Conservation (phyloP, 2,888 invertebrate genomes). For the Cheilosia scutellata region DNA sequence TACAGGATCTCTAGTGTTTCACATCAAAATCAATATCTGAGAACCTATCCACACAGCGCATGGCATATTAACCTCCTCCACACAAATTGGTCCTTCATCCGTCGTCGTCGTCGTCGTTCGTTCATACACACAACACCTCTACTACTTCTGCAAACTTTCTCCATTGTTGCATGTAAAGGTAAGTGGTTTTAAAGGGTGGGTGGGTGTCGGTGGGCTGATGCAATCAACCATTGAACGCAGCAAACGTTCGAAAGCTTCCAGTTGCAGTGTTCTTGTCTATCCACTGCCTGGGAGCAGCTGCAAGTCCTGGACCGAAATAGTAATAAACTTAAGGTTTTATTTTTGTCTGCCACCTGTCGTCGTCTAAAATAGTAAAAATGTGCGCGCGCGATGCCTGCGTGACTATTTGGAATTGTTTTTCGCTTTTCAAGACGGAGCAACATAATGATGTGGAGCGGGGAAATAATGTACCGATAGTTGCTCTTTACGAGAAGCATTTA, state of each 20-base stretch:
- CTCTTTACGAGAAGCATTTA: conserved; percentile 38
- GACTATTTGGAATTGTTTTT: conserved; percentile 37
- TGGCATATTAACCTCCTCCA: conserved; percentile 73
- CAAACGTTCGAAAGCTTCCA: conserved; percentile 37
- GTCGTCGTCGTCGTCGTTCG: conserved; percentile 31
- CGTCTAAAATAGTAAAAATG: conserved; percentile 47
- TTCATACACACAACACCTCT: conserved; percentile 32
- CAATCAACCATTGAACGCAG: conserved; percentile 16
- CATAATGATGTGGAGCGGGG: background rate
- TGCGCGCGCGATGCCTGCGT: conserved; percentile 34
- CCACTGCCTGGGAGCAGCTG: background rate
- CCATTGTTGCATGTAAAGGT: conserved; percentile 61
- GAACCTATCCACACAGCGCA: conserved; percentile 73
- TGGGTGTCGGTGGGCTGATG: background rate
- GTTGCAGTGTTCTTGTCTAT: conserved; percentile 16
- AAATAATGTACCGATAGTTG: conserved; percentile 42
- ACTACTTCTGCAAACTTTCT: conserved; percentile 32
- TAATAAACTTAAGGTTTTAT: conserved; percentile 53
- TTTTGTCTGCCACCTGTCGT: conserved; percentile 62
- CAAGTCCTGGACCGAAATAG: conserved; percentile 36
- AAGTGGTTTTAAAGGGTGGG: conserved; percentile 49
- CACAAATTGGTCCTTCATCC: conserved; percentile 70
- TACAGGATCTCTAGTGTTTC: conserved; percentile 69
- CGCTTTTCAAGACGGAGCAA: conserved; percentile 8
- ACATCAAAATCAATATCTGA: conserved; percentile 73